Base-by-base conservation (phyloP, 1,140 invertebrate species). In the Drosophila kurseongensis region DNA sequence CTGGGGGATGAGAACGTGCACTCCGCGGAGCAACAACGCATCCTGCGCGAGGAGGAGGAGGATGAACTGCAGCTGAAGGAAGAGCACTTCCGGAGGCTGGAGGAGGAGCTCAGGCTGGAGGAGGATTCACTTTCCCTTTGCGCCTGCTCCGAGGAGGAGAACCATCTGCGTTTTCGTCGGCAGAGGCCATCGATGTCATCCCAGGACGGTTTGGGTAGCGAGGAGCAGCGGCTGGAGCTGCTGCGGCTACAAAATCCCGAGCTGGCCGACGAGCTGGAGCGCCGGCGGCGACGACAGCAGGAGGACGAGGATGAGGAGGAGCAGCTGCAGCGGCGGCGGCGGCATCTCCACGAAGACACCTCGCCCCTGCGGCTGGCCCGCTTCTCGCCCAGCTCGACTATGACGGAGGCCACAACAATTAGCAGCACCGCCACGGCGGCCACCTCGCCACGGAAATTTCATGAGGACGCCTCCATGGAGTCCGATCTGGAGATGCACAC, bases 401-500 rank as follows among this genome's bases (percentile, higher is more conserved):
- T 23, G 12, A 51, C 18, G 10, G 18, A 36, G 57, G 27, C 35
- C 23, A 27, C 23, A 0, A 23, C 14, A 13, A 23, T n/a, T 4
- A 8, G 27, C 35, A 23, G 1, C 27, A 29, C 10, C 14, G 45
- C 10, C 0, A 27, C 48, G 2, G 48, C 48, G 45, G 40, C 36
- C 13, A 12, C 13, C 9, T 23, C 23, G 8, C 14, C 29, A 32
- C 13, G 4, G 47, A 14, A 48, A 29, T 7, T 48, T 1, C 14
- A 14, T 0, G 4, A 23, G 13, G 10, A 16, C 6, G 10, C 5
- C n/a, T 8, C 52, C 38, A n/a, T 35, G 3, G 45, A 27, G 27
- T 77, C 60, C 2, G 61, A 81, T 0, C 8, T 14, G 4, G 79
- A 82, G 0, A 65, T 82, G 74, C 27, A 38, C 2, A 59, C 75